A percentile compares a stretch with the other conserved stretches of the same genome.
phyloP scores from a whole-genome alignment of 2,113 vertebrate species.

The Sciurus niger region DNA sequence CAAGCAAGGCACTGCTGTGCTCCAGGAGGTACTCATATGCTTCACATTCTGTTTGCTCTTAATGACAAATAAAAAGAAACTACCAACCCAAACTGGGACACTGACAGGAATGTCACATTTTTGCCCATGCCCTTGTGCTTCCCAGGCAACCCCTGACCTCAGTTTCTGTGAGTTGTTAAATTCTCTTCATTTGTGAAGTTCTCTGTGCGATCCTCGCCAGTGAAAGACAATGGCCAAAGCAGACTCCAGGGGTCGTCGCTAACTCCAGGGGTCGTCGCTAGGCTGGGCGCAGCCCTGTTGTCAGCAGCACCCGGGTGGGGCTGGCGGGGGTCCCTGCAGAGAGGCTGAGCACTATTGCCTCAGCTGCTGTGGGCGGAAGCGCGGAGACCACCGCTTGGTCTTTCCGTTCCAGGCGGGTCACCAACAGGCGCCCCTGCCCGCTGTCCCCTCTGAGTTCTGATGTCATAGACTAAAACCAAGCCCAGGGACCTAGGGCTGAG shows the following conservation, averaged over 20 bases:
- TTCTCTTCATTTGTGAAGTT: background rate
- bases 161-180: background rate
- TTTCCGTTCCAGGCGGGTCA: background rate
- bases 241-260: background rate
- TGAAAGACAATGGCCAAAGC: background rate
- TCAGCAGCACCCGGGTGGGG: rapidly evolving
- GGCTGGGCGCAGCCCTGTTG: no score
- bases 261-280: background rate
- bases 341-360: no score
- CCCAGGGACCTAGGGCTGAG: background rate
- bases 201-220: background rate
- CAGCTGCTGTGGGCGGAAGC: background rate
- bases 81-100: rapidly evolving
- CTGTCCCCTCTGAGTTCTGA: background rate
- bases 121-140: background rate
- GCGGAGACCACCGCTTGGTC: rapidly evolving
- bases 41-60: background rate
- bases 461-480: background rate
- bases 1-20: no score
- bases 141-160: background rate
- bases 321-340: no score
- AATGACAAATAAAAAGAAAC: background rate
- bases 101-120: background rate
- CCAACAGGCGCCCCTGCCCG: background rate
- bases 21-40: background rate